Conservation (phyloP, 2,797 vertebrate species). For the Myotis daubentonii region DNA sequence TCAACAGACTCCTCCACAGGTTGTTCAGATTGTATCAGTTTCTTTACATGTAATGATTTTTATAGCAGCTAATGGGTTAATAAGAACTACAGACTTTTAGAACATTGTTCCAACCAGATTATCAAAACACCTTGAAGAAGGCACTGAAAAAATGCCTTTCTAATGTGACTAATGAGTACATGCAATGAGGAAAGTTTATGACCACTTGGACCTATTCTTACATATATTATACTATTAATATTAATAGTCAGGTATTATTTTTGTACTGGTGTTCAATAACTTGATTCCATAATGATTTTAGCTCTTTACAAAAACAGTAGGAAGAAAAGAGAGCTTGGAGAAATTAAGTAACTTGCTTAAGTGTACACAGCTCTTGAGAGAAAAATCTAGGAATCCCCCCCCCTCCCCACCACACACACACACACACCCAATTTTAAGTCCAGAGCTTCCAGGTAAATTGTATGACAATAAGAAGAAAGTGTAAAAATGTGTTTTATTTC, state of each 20-base stretch:
- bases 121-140: not conserved
- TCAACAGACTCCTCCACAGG: not conserved
- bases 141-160: not conserved
- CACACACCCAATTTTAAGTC: not conserved
- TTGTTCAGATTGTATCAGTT: not conserved
- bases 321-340: constrained; percentile 53
- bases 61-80: not conserved
- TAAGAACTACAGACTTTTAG: constrained; percentile 16
- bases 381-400: not conserved
- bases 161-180: not conserved
- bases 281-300: not conserved
- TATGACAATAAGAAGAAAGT: not conserved
- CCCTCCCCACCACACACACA: not conserved
- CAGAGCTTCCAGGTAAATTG: not conserved
- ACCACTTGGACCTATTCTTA: not conserved
- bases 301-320: not conserved
- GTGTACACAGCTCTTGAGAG: not conserved
- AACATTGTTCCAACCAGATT: not conserved
- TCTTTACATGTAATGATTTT: not conserved
- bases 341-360: not conserved
- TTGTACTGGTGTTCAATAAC: not conserved
- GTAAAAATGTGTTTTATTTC: not conserved
- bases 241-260: not conserved
- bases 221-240: not conserved
- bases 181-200: not conserved